Evolutionary conservation across 2,888 invertebrate genomes (phyloP).

Genomic region (Craniophora ligustri): DNA sequence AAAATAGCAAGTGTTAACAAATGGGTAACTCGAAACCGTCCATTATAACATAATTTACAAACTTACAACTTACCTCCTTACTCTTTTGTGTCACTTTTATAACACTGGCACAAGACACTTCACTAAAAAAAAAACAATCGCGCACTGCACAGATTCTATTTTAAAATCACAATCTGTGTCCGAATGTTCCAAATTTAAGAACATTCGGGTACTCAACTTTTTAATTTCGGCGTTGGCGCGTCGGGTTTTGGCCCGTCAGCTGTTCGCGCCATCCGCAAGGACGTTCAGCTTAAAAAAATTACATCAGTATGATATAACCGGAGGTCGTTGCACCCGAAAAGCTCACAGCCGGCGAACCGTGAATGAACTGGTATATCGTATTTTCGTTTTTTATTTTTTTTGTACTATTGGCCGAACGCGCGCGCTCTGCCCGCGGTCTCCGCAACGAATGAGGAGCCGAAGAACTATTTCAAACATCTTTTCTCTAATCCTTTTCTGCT

Average conservation of each 20-base stretch:
- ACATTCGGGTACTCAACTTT: conserved; percentile 49
- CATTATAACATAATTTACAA: conserved; percentile 21
- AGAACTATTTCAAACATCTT: conserved; percentile 87
- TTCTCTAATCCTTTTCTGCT: conserved; percentile 85
- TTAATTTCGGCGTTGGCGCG: conserved; percentile 32
- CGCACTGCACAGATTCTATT: conserved; percentile 55
- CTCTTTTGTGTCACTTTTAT: conserved; percentile 25
- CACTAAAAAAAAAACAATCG: conserved; percentile 55
- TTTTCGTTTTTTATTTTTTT: conserved; percentile 60
- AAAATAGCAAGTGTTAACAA: conserved; percentile 41
- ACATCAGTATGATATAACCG: conserved; percentile 69
- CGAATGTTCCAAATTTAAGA: conserved; percentile 22
- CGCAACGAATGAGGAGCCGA: conserved; percentile 83
- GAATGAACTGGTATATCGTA: conserved; percentile 76
- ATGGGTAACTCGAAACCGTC: conserved; percentile 18
- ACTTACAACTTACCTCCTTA: conserved; percentile 52
- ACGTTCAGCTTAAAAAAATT: conserved; percentile 71
- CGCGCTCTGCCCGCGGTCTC: conserved; percentile 80
- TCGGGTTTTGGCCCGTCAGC: conserved; percentile 68
- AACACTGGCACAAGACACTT: conserved; percentile 58
- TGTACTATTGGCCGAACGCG: conserved; percentile 64
- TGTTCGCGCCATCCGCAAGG: conserved; percentile 77
- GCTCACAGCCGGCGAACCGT: conserved; percentile 72
- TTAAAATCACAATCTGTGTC: conserved; percentile 40
- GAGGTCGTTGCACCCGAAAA: conserved; percentile 77